A percentile compares a stretch with the other conserved stretches of the same genome.
These are phyloP conservation scores for Agonum fuliginosum DNA, from an alignment of 2,888 invertebrate genomes.

Conservation along the genomic window DNA sequence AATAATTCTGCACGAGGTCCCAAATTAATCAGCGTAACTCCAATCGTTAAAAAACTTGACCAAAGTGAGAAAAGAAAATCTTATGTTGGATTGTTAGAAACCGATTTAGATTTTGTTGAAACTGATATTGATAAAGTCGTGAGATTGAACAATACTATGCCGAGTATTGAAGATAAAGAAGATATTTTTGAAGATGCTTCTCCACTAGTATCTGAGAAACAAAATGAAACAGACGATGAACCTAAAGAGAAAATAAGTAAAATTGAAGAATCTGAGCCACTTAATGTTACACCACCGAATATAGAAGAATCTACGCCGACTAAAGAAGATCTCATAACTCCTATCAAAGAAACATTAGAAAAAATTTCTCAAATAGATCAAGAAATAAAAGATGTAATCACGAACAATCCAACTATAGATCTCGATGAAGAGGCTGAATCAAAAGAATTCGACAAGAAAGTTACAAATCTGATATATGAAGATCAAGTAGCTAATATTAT, in stretches of 20 bases:
- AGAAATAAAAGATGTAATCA: constrained; percentile 54
- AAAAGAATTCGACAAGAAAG: constrained; percentile 71
- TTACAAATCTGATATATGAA: constrained; percentile 77
- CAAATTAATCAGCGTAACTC: constrained; percentile 68
- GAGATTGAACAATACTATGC: constrained; percentile 42
- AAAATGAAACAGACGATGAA: neutral
- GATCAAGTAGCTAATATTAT: constrained; percentile 72
- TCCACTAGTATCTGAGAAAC: constrained; percentile 5
- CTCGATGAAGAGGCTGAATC: constrained; percentile 51
- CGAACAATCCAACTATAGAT: constrained; percentile 63
- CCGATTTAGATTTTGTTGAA: constrained; percentile 78
- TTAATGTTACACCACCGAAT: constrained; percentile 2
- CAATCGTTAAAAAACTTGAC: constrained; percentile 68
- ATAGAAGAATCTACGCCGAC: neutral
- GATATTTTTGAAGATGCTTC: constrained; percentile 7
- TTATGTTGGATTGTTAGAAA: constrained; percentile 75
- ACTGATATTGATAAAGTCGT: constrained; percentile 70
- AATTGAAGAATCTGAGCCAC: constrained; percentile 6
- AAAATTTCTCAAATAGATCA: constrained; percentile 51
- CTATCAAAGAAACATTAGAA: constrained; percentile 49
- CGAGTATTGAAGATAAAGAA: neutral
- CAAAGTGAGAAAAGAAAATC: constrained; percentile 69
- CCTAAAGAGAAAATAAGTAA: neutral
- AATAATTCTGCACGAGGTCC: constrained; percentile 65
- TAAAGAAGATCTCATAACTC: constrained; percentile 29